Conservation (phyloP, 2,888 invertebrate species). For the Xylocampa areola region DNA sequence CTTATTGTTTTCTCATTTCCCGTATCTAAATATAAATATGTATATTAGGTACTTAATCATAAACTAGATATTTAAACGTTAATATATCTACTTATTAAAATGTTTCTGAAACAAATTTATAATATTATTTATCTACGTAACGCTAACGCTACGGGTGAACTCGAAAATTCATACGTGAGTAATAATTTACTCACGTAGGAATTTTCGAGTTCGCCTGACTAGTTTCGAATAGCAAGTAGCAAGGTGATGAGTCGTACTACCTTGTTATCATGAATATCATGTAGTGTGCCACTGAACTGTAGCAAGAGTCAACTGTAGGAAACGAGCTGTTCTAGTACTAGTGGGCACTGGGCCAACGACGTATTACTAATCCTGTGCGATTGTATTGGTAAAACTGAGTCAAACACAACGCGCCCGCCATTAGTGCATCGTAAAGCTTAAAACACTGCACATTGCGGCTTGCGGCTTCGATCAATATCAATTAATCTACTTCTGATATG, state of each 20-base stretch:
- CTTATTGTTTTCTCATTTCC: too few relatives aligned
- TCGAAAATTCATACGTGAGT: too few relatives aligned
- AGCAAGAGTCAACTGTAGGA: conserved; percentile 26
- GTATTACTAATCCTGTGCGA: conserved; percentile 41
- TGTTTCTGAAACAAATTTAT: too few relatives aligned
- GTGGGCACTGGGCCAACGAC: conserved; percentile 49
- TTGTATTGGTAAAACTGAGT: conserved; percentile 21
- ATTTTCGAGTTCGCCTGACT: too few relatives aligned
- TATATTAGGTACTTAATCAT: too few relatives aligned
- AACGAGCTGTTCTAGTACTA: conserved; percentile 32
- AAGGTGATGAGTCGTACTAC: not conserved
- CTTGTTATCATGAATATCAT: conserved; percentile 7
- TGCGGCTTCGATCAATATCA: conserved; percentile 5
- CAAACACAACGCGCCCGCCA: conserved; percentile 8
- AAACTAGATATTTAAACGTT: too few relatives aligned
- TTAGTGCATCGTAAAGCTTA: conserved; percentile 24
- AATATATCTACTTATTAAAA: too few relatives aligned
- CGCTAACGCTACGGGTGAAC: too few relatives aligned
- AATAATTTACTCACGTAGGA: too few relatives aligned
- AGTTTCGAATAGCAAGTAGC: too few relatives aligned
- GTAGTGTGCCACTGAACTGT: conserved; percentile 42
- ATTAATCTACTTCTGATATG: conserved; percentile 23
- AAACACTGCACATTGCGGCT: not conserved
- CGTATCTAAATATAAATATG: too few relatives aligned
- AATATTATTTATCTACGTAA: too few relatives aligned